A percentile compares a stretch with the other conserved stretches of the same genome.
Conservation (phyloP, 2,888 invertebrate species). For the Dasysyrphus tricinctus region DNA sequence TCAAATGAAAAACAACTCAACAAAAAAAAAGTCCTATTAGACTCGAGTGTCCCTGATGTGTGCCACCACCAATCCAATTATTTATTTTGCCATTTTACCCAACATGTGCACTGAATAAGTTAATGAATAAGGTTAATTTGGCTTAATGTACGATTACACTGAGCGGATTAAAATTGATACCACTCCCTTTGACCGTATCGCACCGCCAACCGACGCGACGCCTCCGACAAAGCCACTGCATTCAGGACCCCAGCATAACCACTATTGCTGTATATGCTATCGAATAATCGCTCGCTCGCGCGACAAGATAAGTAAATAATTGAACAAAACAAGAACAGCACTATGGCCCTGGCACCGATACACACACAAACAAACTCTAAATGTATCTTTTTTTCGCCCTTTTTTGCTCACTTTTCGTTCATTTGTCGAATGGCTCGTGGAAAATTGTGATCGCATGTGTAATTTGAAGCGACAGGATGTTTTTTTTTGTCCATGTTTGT, state of each 20-base stretch:
- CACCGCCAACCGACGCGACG: neutral
- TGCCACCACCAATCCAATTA: constrained; percentile 56
- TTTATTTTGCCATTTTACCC: constrained; percentile 57
- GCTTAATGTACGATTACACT: constrained; percentile 72
- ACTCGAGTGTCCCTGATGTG: neutral
- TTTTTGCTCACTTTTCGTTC: neutral
- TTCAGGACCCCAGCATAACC: constrained; percentile 6
- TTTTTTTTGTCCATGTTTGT: constrained; percentile 16
- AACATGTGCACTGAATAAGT: constrained; percentile 51
- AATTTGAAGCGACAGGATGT: constrained; percentile 58
- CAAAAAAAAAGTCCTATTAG: neutral
- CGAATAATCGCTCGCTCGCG: constrained; percentile 30
- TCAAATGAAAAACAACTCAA: neutral
- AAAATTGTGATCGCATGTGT: constrained; percentile 60
- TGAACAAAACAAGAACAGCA: constrained; percentile 64
- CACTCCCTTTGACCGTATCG: neutral
- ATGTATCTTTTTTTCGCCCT: constrained; percentile 7
- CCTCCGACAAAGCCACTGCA: neutral
- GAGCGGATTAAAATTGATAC: constrained; percentile 59
- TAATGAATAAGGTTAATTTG: constrained; percentile 75
- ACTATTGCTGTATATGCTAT: neutral
- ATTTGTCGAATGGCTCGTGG: constrained; percentile 7
- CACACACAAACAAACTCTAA: neutral
- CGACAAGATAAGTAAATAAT: constrained; percentile 73
- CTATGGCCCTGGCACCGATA: neutral